A percentile compares a stretch with the other conserved stretches of the same genome.
Conservation (phyloP, 2,797 vertebrate genomes). For the Lophotriccus pileatus region DNA sequence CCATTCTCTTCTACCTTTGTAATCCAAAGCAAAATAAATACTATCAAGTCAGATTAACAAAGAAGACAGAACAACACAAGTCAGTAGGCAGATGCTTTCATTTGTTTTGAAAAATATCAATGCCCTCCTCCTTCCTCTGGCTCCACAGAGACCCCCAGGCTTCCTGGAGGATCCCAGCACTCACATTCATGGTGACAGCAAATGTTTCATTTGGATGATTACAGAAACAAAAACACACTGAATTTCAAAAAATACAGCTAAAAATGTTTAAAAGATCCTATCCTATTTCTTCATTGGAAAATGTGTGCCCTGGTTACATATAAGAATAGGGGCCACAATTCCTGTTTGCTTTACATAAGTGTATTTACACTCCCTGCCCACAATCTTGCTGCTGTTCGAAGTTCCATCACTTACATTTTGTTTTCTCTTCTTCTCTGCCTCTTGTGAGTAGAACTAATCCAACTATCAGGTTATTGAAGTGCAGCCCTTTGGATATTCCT, state of each 20-base stretch:
- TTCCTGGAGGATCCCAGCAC: background rate
- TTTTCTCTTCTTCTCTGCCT: conserved; percentile 95
- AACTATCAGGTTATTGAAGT: conserved; percentile 98
- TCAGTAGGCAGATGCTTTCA: conserved; percentile 13
- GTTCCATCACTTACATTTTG: conserved; percentile 88
- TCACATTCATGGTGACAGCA: background rate
- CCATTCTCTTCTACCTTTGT: background rate
- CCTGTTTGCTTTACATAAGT: background rate
- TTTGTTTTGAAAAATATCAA: background rate
- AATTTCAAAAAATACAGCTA: background rate
- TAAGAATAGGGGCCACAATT: background rate
- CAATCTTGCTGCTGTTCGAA: background rate
- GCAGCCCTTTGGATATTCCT: conserved; percentile 94
- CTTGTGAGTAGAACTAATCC: conserved; percentile 95
- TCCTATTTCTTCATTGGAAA: background rate
- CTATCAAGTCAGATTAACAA: background rate
- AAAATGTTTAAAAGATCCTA: background rate
- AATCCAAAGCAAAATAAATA: background rate
- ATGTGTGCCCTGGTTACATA: background rate
- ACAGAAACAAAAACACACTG: background rate
- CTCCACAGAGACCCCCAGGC: background rate
- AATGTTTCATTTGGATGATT: background rate
- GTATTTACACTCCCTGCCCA: background rate
- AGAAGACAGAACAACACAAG: conserved; percentile 37
- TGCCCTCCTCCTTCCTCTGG: background rate